Percentiles rank a stretch among this genome's conserved stretches.
These are phyloP conservation scores for Xenopus borealis DNA, from an alignment of 2,113 vertebrate species.

Conservation along the genomic window DNA sequence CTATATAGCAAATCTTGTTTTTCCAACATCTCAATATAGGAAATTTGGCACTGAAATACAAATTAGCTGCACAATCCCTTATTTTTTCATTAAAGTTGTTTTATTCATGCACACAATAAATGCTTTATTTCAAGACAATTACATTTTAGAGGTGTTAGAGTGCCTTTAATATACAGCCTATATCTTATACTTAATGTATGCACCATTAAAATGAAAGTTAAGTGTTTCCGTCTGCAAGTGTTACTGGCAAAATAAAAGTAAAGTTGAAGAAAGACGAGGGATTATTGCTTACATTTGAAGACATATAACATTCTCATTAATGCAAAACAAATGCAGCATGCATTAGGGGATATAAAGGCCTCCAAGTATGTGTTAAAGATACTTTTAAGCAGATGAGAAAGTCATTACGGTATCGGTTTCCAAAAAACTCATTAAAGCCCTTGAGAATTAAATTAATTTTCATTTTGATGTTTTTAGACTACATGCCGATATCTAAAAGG, in stretches of 20 bases:
- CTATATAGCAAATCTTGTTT: too few relatives aligned
- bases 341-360: not conserved
- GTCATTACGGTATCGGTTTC: not conserved
- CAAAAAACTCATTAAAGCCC: not conserved
- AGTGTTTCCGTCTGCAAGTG: not conserved
- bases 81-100: too few relatives aligned
- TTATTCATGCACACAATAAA: not conserved
- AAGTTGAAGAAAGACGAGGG: not conserved
- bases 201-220: not conserved
- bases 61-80: too few relatives aligned
- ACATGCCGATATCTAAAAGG: too few relatives aligned
- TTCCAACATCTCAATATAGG: too few relatives aligned
- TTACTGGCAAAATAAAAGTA: not conserved
- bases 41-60: too few relatives aligned
- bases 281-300: slow-evolving; percentile 2
- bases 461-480: not conserved
- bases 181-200: not conserved
- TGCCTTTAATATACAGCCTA: not conserved
- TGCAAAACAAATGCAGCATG: not conserved
- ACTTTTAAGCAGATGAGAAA: not conserved
- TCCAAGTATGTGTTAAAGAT: not conserved
- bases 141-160: not conserved
- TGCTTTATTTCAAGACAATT: not conserved
- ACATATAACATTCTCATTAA: not conserved
- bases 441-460: not conserved